phyloP scores from a whole-genome alignment of 2,888 invertebrate species.

The Tuberolachnus salignus region DNA sequence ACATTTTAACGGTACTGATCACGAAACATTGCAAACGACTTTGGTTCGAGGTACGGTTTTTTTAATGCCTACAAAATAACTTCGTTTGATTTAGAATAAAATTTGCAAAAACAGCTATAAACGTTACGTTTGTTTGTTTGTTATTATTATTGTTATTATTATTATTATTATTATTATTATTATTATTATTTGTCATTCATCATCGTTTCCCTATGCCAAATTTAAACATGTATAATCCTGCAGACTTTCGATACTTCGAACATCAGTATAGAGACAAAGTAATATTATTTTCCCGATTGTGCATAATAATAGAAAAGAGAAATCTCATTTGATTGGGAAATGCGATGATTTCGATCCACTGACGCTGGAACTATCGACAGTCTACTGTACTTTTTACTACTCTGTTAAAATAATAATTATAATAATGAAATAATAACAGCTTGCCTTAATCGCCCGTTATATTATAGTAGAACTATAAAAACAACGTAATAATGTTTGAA shows the following conservation, averaged over 20 bases:
- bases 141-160: background rate
- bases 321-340: no score
- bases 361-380: no score
- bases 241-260: no score
- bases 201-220: no score
- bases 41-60: constrained; percentile 4
- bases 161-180: background rate
- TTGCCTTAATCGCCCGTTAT: constrained; percentile 16
- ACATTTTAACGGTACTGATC: background rate
- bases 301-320: no score
- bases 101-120: background rate
- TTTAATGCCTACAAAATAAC: background rate
- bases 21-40: constrained; percentile 15
- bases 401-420: background rate
- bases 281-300: no score
- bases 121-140: background rate
- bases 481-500: background rate
- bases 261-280: no score
- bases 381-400: no score
- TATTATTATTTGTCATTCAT: no score
- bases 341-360: no score
- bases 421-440: constrained; percentile 16
- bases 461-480: constrained; percentile 8
- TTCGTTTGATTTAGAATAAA: background rate
- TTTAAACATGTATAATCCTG: no score